phyloP scores from a whole-genome alignment of 2,888 invertebrate species.

The Rhingia campestris region DNA sequence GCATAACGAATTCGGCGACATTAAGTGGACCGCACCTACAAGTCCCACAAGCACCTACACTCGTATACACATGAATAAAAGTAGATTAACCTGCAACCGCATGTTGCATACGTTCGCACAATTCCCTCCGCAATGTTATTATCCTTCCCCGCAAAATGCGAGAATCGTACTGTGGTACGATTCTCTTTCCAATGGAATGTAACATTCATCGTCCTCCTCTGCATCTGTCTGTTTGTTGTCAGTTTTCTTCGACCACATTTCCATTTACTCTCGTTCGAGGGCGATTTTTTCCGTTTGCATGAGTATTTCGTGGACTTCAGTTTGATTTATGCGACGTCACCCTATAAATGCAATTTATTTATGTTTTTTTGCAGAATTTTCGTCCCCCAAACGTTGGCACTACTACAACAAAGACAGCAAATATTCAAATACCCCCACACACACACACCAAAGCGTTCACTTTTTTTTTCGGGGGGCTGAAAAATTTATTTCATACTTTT shows the following conservation, averaged over 20 bases:
- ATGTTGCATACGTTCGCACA: slow-evolving; percentile 36
- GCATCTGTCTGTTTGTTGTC: slow-evolving; percentile 62
- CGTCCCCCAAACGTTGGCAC: background rate
- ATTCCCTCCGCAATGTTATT: slow-evolving; percentile 33
- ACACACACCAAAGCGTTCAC: slow-evolving; percentile 11
- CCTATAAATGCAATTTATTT: slow-evolving; percentile 74
- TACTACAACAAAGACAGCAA: background rate
- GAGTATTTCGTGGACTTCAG: slow-evolving; percentile 64
- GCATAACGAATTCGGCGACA: too few species aligned
- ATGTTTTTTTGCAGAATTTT: slow-evolving; percentile 52
- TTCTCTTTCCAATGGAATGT: slow-evolving; percentile 23
- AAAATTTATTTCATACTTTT: slow-evolving; percentile 71
- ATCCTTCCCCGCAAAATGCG: slow-evolving; percentile 12
- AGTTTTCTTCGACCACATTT: slow-evolving; percentile 65
- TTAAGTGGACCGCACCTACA: too few species aligned
- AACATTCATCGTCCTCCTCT: slow-evolving; percentile 47
- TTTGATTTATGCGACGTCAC: slow-evolving; percentile 73
- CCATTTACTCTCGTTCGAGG: slow-evolving; percentile 37
- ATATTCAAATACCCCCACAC: background rate
- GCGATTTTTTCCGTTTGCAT: slow-evolving; percentile 16
- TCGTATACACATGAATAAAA: background rate
- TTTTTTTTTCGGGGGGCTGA: slow-evolving; percentile 37
- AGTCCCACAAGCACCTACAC: background rate
- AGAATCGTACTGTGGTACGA: background rate
- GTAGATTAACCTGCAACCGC: background rate